Evolutionary conservation across 2,113 vertebrate species (phyloP).

Genomic region (Onychostruthus taczanowskii): DNA sequence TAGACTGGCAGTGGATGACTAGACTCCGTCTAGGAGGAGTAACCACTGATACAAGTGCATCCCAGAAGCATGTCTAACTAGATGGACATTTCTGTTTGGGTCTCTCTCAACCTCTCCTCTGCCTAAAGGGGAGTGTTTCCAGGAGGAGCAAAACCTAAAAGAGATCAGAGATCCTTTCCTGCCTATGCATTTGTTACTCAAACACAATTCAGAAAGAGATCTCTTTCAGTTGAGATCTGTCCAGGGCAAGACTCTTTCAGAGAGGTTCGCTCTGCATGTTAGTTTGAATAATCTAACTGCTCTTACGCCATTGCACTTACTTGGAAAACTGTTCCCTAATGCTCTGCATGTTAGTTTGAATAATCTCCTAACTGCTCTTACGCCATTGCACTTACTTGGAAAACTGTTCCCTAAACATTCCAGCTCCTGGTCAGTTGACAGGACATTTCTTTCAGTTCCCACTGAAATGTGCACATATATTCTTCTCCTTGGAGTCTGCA

Average conservation of each 20-base stretch:
- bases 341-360: not conserved
- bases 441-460: not conserved
- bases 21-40: not conserved
- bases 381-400: not conserved
- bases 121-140: not conserved
- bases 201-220: not conserved
- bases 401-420: not conserved
- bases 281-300: not conserved
- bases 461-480: not conserved
- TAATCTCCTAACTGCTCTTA: not conserved
- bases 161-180: not conserved
- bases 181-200: not conserved
- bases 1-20: not conserved
- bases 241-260: not conserved
- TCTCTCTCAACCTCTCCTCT: not conserved
- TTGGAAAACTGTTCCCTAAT: slow-evolving; percentile 8
- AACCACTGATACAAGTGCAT: not conserved
- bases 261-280: not conserved
- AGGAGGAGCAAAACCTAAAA: not conserved
- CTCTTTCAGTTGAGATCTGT: not conserved
- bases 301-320: not conserved
- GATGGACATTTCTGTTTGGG: not conserved
- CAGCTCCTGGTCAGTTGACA: not conserved
- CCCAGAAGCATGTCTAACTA: not conserved
- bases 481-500: not conserved